Conservation (phyloP, 2,888 invertebrate genomes). For the Gymnocheta viridis region DNA sequence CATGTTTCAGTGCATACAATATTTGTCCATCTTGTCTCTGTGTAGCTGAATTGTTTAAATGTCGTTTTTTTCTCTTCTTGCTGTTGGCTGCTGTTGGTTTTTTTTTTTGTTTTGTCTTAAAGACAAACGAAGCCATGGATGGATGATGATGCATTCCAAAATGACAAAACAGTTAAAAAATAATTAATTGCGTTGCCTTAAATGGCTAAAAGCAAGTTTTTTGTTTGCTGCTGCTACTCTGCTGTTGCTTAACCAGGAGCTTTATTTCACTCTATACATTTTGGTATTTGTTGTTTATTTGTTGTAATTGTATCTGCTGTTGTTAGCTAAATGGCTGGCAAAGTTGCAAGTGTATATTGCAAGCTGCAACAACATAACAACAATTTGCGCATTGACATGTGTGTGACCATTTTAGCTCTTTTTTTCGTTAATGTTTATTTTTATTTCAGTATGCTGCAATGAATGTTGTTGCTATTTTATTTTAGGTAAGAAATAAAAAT, state of each 20-base stretch:
- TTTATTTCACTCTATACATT: conserved; percentile 16
- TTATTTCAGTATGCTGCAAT: conserved; percentile 11
- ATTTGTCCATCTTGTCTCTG: conserved; percentile 34
- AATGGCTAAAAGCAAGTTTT: conserved; percentile 77
- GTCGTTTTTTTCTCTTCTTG: conserved; percentile 10
- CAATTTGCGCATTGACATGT: conserved; percentile 74
- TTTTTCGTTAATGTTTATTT: conserved; percentile 27
- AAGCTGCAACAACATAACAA: conserved; percentile 71
- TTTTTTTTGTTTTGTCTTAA: conserved; percentile 30
- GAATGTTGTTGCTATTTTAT: conserved; percentile 28
- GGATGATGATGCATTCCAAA: conserved; percentile 76
- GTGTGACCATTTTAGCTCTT: conserved; percentile 77
- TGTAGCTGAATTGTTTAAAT: conserved; percentile 53
- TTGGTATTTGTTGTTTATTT: conserved; percentile 20
- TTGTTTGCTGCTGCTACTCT: conserved; percentile 25
- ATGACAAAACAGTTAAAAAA: conserved; percentile 82
- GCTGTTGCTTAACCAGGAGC: neutral
- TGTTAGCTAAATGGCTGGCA: conserved; percentile 24
- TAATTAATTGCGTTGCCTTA: conserved; percentile 82
- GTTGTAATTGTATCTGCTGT: conserved; percentile 51
- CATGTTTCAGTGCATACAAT: conserved; percentile 28
- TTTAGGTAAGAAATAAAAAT: conserved; percentile 52
- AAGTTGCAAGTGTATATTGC: conserved; percentile 64
- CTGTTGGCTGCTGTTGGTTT: conserved; percentile 5
- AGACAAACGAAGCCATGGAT: conserved; percentile 51